phyloP scores from a whole-genome alignment of 2,797 vertebrate genomes.

The Melanotaenia boesemani region DNA sequence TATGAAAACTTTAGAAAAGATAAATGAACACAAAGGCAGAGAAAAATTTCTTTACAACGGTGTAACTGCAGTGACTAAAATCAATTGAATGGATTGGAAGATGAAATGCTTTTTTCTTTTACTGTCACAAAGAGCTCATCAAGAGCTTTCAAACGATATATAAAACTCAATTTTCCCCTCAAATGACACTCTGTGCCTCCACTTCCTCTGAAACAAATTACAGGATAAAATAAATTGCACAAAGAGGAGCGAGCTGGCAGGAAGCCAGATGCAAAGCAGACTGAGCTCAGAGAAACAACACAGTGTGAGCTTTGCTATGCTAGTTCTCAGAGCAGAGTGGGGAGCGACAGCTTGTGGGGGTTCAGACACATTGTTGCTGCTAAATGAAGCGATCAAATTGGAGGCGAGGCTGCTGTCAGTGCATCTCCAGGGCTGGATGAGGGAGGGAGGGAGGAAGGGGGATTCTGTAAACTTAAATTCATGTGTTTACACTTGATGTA shows the following conservation, averaged over 20 bases:
- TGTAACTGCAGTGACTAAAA: background rate
- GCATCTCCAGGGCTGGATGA: slow-evolving; percentile 2
- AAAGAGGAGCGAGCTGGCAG: slow-evolving; percentile 32
- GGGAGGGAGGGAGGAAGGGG: background rate
- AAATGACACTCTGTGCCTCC: slow-evolving; percentile 38
- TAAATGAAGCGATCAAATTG: slow-evolving; percentile 79
- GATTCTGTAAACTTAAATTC: slow-evolving; percentile 34
- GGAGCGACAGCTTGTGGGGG: slow-evolving; percentile 75
- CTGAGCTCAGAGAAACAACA: slow-evolving; percentile 7
- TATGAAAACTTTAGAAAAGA: slow-evolving; percentile 8
- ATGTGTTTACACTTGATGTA: slow-evolving; percentile 64
- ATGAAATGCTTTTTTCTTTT: slow-evolving; percentile 13
- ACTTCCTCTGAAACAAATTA: slow-evolving; percentile 30
- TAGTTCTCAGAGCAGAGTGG: slow-evolving; percentile 43
- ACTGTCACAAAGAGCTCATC: slow-evolving; percentile 25
- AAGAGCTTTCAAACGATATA: slow-evolving; percentile 18
- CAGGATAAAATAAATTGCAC: slow-evolving; percentile 25
- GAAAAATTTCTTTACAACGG: slow-evolving; percentile 1
- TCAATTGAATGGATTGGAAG: slow-evolving; percentile 21
- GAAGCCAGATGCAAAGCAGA: slow-evolving; percentile 30
- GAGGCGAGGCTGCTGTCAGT: slow-evolving; percentile 65
- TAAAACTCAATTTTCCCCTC: slow-evolving; percentile 20
- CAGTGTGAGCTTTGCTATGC: slow-evolving; percentile 32
- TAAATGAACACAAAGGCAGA: slow-evolving; percentile 8
- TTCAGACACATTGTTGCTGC: slow-evolving; percentile 79